Evolutionary conservation across 2,888 invertebrate species (phyloP).

Genomic region (Monoplex corrugatus): DNA sequence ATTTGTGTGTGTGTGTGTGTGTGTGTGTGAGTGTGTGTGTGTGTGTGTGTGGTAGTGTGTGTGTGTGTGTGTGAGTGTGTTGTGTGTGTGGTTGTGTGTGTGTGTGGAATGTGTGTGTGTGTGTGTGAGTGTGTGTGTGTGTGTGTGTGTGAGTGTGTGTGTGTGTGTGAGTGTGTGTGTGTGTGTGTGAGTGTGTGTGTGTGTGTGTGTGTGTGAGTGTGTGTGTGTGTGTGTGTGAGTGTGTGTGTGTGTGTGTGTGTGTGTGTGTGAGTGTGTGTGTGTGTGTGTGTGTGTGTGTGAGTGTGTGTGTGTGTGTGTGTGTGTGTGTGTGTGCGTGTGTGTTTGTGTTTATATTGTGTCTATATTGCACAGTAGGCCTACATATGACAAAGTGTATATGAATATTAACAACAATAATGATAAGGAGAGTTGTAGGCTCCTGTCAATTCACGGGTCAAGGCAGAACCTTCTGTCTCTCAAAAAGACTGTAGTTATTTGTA

Average conservation of each 20-base stretch:
- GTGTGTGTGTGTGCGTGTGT: neutral
- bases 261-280: neutral
- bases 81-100: no score
- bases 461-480: no score
- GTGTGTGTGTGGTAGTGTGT: no score
- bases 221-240: conserved; percentile 23
- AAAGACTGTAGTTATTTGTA: no score
- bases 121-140: neutral
- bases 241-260: conserved; percentile 20
- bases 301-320: neutral
- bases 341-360: neutral
- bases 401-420: neutral
- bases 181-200: conserved; percentile 5
- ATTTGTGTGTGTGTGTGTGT: no score
- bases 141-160: neutral
- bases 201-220: conserved; percentile 19
- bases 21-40: no score
- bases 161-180: neutral
- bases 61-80: no score
- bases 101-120: neutral
- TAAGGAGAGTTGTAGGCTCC: no score
- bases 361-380: neutral
- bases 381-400: neutral
- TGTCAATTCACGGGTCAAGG: no score
- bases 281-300: neutral